Evolutionary conservation across 2,888 invertebrate species (phyloP), one percentile per base, ranked within the genome.

Genomic region (Cacoxenus indagator): DNA sequence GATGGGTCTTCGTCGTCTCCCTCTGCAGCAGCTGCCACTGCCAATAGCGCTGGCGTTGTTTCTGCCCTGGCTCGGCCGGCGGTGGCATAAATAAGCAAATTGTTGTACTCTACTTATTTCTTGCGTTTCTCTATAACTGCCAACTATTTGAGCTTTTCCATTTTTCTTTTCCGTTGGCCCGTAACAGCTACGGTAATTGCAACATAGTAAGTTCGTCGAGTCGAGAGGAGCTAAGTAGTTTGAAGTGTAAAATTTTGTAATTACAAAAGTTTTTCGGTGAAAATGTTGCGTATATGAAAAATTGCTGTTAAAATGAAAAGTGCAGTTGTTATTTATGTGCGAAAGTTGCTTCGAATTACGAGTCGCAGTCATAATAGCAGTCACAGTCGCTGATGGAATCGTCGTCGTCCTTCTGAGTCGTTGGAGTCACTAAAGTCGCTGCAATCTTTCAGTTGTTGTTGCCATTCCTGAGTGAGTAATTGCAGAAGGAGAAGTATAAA

Each of bases 211-310:
- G 61, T 45, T 43, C 43, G 27, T 55, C 19, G 24, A 55, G 55
- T 55, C n/a, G 27, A 55, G 43, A 19, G 14, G 61, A 62, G 61
- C 45, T 62, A 62, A 62, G 45, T 62, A 62, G 61, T 62, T 62
- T 62, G 61, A 62, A 62, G 61, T 62, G 61, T 62, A 62, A 62
- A 62, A 62, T 62, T 62, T 62, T 62, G 61, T 62, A 62, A 62
- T 62, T 62, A 62, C 61, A 62, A 62, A 62, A 62, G 61, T 62
- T 62, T 62, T 62, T 62, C 24, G 61, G 61, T 62, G 61, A 62
- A 62, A 62, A 62, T 62, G 61, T 62, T 62, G 61, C 61, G 61
- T 62, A 62, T 62, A 62, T 62, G 61, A 62, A 62, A 61, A 62
- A 62, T 62, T 62, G 61, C 61, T 62, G 61, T 45, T 62, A 62